Base-by-base conservation (phyloP, 2,888 invertebrate species). In the Eretmocerus hayati region DNA sequence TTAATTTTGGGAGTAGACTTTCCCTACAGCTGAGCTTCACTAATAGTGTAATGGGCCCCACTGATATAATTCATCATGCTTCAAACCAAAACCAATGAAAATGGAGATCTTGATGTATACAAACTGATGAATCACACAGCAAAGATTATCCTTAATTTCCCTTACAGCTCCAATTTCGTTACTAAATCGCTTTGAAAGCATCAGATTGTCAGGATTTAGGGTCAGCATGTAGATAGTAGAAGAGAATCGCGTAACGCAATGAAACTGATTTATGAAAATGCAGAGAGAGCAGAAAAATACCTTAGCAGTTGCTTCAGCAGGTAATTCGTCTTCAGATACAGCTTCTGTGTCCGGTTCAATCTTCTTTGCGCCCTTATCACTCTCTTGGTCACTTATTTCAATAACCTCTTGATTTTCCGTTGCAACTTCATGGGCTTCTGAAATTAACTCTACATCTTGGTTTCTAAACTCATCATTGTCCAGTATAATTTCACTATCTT, bases 261-360 rank as follows among this genome's bases (percentile, higher is more conserved):
- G 13, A 30, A 30, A 30, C 13, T 30, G 13, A 9, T 30, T 30
- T 30, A 13, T 30, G 8, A 30, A 9, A 9, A 8, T 30, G 30
- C 30, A 30, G 13, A 30, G 8, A 9, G 8, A 13, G 30, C 3
- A 19, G 35, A 47, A 33, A 38, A 45, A 42, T 48, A 72, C 71
- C 61, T 73, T 73, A 4, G 70, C 61, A 18, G 67, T 64, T n/a
- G 67, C 64, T 55, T 73, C 73, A 11, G 65, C 70, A 6, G 74
- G 73, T 13, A 74, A 57, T 69, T 89, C 89, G 71, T 90, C 89
- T 69, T 89, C 89, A 0, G 88, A 89, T 35, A 90, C 87, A 47
- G 86, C 85, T 74, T 90, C 90, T 1, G 88, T 87, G 66, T 89
- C 88, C 41, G 85, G 84, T 58, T 86, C 85, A 32, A 71, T 76